These are phyloP conservation scores for Fundulus diaphanus DNA, from an alignment of 2,797 vertebrate species.

Conservation along the genomic window DNA sequence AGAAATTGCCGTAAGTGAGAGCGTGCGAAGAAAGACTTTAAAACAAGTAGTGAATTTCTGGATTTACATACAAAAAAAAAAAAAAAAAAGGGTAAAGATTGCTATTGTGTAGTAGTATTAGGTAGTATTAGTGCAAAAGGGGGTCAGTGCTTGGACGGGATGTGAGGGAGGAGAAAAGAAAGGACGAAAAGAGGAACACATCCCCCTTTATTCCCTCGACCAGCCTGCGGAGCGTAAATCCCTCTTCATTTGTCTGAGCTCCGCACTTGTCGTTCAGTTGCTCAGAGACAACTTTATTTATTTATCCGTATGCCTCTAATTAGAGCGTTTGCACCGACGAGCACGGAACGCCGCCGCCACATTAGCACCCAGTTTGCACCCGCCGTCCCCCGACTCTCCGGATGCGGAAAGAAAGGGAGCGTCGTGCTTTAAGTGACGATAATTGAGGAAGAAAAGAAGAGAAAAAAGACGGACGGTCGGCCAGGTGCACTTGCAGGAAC, in stretches of 20 bases:
- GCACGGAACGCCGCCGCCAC: slow-evolving; percentile 66
- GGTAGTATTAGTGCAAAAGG: slow-evolving; percentile 26
- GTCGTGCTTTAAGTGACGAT: slow-evolving; percentile 17
- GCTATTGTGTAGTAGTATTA: slow-evolving; percentile 16
- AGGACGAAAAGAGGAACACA: slow-evolving; percentile 23
- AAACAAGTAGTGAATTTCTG: not conserved
- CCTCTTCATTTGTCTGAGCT: slow-evolving; percentile 39
- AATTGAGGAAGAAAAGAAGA: slow-evolving; percentile 10
- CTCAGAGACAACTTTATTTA: slow-evolving; percentile 75
- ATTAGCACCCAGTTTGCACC: slow-evolving; percentile 79
- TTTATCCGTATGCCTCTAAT: slow-evolving; percentile 77
- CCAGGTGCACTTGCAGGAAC: slow-evolving; percentile 49
- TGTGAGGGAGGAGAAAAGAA: not conserved
- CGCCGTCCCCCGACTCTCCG: slow-evolving; percentile 58
- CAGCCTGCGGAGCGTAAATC: slow-evolving; percentile 54
- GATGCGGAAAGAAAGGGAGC: slow-evolving; percentile 18
- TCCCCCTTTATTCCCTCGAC: slow-evolving; percentile 48
- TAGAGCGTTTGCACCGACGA: slow-evolving; percentile 73
- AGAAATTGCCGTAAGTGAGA: slow-evolving; percentile 11
- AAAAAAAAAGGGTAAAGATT: slow-evolving; percentile 13
- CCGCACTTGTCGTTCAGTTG: slow-evolving; percentile 63
- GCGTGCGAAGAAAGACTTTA: not conserved
- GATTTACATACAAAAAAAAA: slow-evolving; percentile 6
- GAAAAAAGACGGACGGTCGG: slow-evolving; percentile 22
- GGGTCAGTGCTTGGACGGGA: slow-evolving; percentile 12